Evolutionary conservation across 2,113 vertebrate genomes (phyloP), one percentile per base, ranked within the genome.

Genomic region (Donacobius atricapilla): DNA sequence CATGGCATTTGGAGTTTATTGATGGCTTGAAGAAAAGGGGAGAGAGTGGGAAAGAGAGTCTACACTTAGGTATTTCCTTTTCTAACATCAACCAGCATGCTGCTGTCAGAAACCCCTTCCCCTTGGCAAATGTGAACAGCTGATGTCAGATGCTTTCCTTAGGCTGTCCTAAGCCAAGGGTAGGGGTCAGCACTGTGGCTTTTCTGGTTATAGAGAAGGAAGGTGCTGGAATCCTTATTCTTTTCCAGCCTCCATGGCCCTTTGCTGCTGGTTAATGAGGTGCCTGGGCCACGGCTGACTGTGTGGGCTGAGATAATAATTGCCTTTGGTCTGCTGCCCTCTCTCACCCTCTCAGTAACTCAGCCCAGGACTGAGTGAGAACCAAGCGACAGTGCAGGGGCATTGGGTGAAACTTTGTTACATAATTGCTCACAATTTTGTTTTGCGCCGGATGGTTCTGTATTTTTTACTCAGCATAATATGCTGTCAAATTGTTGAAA

Each of bases 371-470:
- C 33, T 11, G 68, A 1, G 0, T 16, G 54, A 90, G 48, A 71
- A 10, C 10, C n/a, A 19, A 48, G 58, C 0, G 4, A 18, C 35
- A 33, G 77, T 0, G 0, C 21, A 63, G 85, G 37, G 40, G 17
- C 19, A 2, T 25, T 30, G 60, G 6, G 30, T 9, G 10, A 39
- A 77, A 56, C 20, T 73, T 70, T 16, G 18, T 14, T 37, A 21
- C 4, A 0, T 65, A 28, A 75, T 50, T 71, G 13, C 31, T 90
- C 15, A 18, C 8, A 7, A 8, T 37, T 71, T 13, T 31, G 16
- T 25, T 69, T 84, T 53, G 21, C 11, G 51, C 40, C 78, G 40
- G 45, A 6, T 50, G 23, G 17, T n/a, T 82, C 70, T 44, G 44
- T 42, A 2, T 60, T 45, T 78, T 63, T 66, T 44, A 54, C 61